Conservation (phyloP, 2,888 invertebrate species). For the Cryptophagus acutangulus region DNA sequence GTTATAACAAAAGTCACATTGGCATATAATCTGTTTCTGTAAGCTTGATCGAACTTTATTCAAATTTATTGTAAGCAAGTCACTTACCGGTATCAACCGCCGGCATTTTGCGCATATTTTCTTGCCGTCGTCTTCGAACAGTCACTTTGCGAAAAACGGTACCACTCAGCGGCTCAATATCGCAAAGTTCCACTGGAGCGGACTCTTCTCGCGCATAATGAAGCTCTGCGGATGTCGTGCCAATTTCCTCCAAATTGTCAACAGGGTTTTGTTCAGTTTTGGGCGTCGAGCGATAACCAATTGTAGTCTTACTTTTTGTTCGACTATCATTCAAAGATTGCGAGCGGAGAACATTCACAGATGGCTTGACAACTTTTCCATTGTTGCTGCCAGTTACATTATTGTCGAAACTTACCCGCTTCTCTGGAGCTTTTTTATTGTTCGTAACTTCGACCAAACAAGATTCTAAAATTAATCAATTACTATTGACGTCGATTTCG, state of each 20-base stretch:
- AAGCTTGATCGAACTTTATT: no score
- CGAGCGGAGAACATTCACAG: conserved; percentile 13
- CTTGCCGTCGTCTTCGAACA: conserved; percentile 55
- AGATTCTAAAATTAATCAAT: no score
- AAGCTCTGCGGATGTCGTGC: conserved; percentile 16
- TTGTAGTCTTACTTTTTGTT: conserved; percentile 9
- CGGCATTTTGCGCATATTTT: conserved; percentile 44
- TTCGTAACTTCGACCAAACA: no score
- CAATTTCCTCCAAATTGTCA: conserved; percentile 22
- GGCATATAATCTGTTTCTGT: no score
- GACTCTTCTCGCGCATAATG: conserved; percentile 31
- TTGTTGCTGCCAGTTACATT: no score
- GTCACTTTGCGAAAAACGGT: conserved; percentile 62
- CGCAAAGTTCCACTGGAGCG: conserved; percentile 38
- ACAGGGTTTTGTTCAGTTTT: conserved; percentile 23
- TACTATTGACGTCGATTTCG: no score
- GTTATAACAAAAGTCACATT: no score
- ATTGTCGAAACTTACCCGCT: conserved; percentile 37
- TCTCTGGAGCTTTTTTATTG: conserved; percentile 21
- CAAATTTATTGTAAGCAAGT: no score
- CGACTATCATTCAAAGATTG: conserved; percentile 23
- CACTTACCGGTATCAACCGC: conserved; percentile 46
- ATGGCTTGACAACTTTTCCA: not conserved
- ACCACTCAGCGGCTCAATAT: conserved; percentile 57
- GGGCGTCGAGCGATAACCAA: conserved; percentile 16